Evolutionary conservation across 2,113 vertebrate species (phyloP).

Genomic region (Hymenochirus boettgeri): DNA sequence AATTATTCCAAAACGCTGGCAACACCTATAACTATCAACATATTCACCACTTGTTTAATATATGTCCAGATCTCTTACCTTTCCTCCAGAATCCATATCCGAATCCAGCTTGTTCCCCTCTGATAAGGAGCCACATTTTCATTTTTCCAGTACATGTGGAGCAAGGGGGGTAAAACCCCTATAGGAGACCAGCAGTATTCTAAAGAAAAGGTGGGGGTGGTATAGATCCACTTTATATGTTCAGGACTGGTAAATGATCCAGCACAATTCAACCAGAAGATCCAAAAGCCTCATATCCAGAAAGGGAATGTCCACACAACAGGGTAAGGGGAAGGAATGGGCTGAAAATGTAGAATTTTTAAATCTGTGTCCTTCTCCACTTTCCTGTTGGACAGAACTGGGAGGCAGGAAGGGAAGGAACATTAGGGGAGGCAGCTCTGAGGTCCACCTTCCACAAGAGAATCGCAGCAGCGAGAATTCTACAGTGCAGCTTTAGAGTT

Average conservation of each 20-base stretch:
- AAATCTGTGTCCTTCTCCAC: constrained; percentile 48
- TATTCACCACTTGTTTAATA: too few relatives aligned
- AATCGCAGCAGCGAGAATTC: too few relatives aligned
- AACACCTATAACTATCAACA: too few relatives aligned
- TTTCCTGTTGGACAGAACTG: constrained; percentile 52
- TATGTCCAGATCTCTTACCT: too few relatives aligned
- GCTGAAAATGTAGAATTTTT: constrained; percentile 47
- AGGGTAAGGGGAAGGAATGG: neutral
- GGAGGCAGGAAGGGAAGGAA: constrained; percentile 60
- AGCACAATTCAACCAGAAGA: neutral
- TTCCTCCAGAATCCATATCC: constrained; percentile 75
- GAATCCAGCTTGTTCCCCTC: constrained; percentile 79
- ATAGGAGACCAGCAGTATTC: neutral
- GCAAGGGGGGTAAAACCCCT: neutral
- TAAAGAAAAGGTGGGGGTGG: too few relatives aligned
- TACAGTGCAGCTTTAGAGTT: too few relatives aligned
- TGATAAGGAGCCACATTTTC: constrained; percentile 77
- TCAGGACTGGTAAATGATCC: too few relatives aligned
- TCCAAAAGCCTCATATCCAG: constrained; percentile 23
- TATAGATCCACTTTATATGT: too few relatives aligned
- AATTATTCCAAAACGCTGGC: too few relatives aligned
- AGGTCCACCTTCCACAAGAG: constrained; percentile 44
- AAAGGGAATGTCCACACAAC: constrained; percentile 3
- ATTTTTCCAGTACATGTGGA: constrained; percentile 92
- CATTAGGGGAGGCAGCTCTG: too few relatives aligned